Base-by-base conservation (phyloP, 2,113 vertebrate genomes). In the Strix aluco region DNA sequence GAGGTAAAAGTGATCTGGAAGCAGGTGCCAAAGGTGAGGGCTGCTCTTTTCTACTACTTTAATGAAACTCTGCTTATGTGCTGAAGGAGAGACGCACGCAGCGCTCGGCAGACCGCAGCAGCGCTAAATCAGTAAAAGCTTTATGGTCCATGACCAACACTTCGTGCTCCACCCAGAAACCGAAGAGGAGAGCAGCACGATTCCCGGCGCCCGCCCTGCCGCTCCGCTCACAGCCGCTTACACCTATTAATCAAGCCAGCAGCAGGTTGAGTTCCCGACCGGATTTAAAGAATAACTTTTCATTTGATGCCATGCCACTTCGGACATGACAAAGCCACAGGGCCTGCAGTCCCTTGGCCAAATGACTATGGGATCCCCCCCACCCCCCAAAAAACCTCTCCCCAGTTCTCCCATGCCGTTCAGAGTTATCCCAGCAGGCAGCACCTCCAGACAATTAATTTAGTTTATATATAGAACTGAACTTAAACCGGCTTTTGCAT, bases 111-210 rank as follows among this genome's bases (percentile, higher is more conserved):
- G 46, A 78, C 8, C 16, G 5, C 81, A 59, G 94, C 74, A 36
- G 84, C 69, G 38, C 77, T 88, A 65, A 85, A 92, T 75, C 86
- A 79, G 73, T 20, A 38, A 58, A 36, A 87, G 92, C 86, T 95
- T 94, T 87, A 95, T 69, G 91, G 89, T 81, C 92, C 84, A 32
- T 94, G 96, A 94, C 91, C 88, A 79, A 77, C 70, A 10, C 88
- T 90, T 81, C 0, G 54, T 22, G 86, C 92, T 96, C 95, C 97
- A 96, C 96, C 96, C 95, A 92, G 95, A 96, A 97, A 96, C 95
- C 61, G 6, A 52, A 34, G 1, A 51, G 85, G 63, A 70, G 47
- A 86, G 88, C 72, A 51, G 86, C 11, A 3, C 4, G n/a, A 88
- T 93, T 74, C 67, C 83, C 27, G 2, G 87, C 71, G 93, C 73